phyloP scores from a whole-genome alignment of 2,797 vertebrate genomes.

The Sebastes iracundus region DNA sequence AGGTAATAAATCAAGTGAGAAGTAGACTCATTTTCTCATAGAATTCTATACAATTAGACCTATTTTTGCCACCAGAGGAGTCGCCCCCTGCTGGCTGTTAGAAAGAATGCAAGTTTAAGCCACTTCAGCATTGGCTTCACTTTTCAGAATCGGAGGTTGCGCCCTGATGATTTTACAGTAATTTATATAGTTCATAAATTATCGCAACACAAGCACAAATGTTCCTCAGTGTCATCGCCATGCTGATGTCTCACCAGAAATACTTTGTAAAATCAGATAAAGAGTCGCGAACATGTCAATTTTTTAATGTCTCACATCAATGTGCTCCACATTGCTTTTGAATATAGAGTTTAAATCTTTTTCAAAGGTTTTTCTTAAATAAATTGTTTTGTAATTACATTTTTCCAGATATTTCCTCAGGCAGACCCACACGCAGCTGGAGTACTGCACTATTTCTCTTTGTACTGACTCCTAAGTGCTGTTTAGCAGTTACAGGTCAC shows the following conservation, averaged over 20 bases:
- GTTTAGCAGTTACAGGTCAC: constrained; percentile 23
- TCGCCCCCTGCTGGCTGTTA: too few relatives aligned
- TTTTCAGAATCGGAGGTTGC: too few relatives aligned
- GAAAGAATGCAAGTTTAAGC: too few relatives aligned
- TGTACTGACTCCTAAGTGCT: not conserved
- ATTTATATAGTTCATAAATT: not conserved
- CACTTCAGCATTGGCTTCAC: too few relatives aligned
- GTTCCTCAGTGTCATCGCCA: not conserved
- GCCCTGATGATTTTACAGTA: not conserved
- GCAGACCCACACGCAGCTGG: constrained; percentile 6
- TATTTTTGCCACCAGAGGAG: too few relatives aligned
- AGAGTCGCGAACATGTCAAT: not conserved
- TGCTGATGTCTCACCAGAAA: not conserved
- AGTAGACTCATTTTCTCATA: too few relatives aligned
- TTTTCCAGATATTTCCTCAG: not conserved
- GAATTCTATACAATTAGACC: too few relatives aligned
- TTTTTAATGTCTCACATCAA: not conserved
- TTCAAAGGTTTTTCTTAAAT: not conserved
- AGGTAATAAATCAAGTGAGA: too few relatives aligned
- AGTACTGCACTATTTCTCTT: not conserved
- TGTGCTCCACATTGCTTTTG: not conserved
- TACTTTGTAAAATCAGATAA: not conserved
- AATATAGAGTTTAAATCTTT: not conserved
- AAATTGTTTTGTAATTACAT: not conserved
- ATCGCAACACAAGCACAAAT: not conserved